Conservation (phyloP, 2,113 vertebrate species). For the Lepus europaeus region DNA sequence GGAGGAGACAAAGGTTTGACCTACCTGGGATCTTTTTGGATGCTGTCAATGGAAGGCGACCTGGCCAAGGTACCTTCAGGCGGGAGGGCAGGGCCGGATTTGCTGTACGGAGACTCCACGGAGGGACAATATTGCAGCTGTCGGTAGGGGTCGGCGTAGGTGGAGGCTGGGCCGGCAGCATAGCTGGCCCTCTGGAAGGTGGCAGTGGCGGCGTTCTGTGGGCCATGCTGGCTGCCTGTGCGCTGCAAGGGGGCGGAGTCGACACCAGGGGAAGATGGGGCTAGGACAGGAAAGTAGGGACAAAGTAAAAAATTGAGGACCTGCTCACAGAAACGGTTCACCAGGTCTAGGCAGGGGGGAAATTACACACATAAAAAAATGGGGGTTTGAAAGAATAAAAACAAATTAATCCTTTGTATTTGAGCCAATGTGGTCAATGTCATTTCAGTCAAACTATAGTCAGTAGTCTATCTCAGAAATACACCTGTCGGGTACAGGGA, state of each 20-base stretch:
- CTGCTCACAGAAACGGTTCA: slow-evolving; percentile 95
- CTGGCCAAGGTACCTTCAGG: slow-evolving; percentile 97
- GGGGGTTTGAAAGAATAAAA: slow-evolving; percentile 88
- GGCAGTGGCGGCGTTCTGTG: slow-evolving; percentile 91
- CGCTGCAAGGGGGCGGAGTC: slow-evolving; percentile 99
- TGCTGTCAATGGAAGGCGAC: slow-evolving; percentile 99
- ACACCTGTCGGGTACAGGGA: fast-evolving
- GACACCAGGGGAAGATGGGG: slow-evolving; percentile 99
- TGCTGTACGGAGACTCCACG: slow-evolving; percentile 99
- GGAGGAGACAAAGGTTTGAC: slow-evolving; percentile 82
- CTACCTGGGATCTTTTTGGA: slow-evolving; percentile 99
- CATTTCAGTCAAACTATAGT: slow-evolving; percentile 36
- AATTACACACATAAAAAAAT: slow-evolving; percentile 85
- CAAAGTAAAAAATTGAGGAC: slow-evolving; percentile 99
- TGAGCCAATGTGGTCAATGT: slow-evolving; percentile 60
- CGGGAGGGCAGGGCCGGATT: slow-evolving; percentile 97
- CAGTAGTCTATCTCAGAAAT: not conserved
- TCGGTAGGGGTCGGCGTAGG: slow-evolving; percentile 97
- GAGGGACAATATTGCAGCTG: slow-evolving; percentile 99
- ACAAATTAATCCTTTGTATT: slow-evolving; percentile 82
- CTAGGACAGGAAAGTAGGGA: slow-evolving; percentile 99
- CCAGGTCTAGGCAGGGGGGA: slow-evolving; percentile 93
- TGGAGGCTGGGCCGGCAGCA: slow-evolving; percentile 93
- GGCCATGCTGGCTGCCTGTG: slow-evolving; percentile 94
- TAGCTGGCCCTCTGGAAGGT: slow-evolving; percentile 97